Conservation (phyloP, 1,140 invertebrate genomes). For the Drosophila saltans region DNA sequence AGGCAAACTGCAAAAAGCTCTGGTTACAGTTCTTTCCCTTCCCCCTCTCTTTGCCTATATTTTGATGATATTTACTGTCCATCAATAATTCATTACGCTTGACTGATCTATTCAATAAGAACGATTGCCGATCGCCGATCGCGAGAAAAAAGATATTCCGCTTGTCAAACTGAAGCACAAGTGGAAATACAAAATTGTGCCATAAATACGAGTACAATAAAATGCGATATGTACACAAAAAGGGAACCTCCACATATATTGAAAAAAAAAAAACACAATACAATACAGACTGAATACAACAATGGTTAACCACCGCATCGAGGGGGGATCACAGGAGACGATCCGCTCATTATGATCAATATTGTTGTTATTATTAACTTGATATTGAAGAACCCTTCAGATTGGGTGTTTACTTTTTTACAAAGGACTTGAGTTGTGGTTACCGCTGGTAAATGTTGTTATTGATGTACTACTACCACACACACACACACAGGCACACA, state of each 20-base stretch:
- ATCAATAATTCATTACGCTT: slow-evolving; percentile 77
- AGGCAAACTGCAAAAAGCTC: slow-evolving; percentile 29
- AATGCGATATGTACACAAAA: slow-evolving; percentile 18
- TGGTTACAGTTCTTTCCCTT: slow-evolving; percentile 45
- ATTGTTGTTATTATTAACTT: slow-evolving; percentile 28
- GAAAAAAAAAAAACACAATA: background rate
- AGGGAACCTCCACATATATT: slow-evolving; percentile 7
- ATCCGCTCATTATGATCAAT: slow-evolving; percentile 68
- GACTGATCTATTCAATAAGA: slow-evolving; percentile 70
- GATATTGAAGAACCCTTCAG: slow-evolving; percentile 70
- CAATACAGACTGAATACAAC: slow-evolving; percentile 28
- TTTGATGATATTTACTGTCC: slow-evolving; percentile 32
- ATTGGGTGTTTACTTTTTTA: slow-evolving; percentile 71
- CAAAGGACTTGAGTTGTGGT: slow-evolving; percentile 50
- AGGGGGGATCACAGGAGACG: slow-evolving; percentile 27
- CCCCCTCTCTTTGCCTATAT: slow-evolving; percentile 17
- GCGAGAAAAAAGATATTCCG: slow-evolving; percentile 81
- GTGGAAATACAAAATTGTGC: slow-evolving; percentile 69
- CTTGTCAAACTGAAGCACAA: slow-evolving; percentile 68
- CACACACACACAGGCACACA: slow-evolving; percentile 52
- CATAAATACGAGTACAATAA: slow-evolving; percentile 78
- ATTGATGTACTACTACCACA: background rate
- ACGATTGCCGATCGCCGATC: slow-evolving; percentile 31
- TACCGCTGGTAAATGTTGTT: slow-evolving; percentile 23
- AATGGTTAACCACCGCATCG: slow-evolving; percentile 37